Conservation (phyloP, 2,797 vertebrate species). For the Botia kubotai region DNA sequence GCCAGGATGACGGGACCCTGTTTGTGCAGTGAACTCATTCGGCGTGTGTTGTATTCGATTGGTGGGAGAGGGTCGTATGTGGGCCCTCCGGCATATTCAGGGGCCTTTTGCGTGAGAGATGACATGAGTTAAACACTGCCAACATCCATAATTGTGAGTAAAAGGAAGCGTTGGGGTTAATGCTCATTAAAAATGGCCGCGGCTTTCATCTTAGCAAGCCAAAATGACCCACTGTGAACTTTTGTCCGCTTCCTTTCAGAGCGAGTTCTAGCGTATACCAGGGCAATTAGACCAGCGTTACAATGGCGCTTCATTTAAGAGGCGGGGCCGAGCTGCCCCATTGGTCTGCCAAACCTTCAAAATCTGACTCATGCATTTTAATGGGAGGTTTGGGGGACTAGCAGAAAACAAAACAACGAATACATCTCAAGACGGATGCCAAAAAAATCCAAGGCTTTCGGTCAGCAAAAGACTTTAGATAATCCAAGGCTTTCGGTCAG, state of each 20-base stretch:
- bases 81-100: constrained; percentile 46
- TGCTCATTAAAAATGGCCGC: constrained; percentile 82
- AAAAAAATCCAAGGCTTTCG: constrained; percentile 76
- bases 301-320: constrained; percentile 72
- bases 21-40: constrained; percentile 73
- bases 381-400: constrained; percentile 67
- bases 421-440: constrained; percentile 15
- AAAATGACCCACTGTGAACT: constrained; percentile 81
- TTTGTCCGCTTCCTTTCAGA: constrained; percentile 82
- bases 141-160: constrained; percentile 73
- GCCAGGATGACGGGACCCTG: constrained; percentile 70
- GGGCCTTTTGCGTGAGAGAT: constrained; percentile 44
- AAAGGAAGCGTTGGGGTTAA: constrained; percentile 80
- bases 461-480: constrained; percentile 73
- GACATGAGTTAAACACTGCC: constrained; percentile 68
- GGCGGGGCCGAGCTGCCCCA: constrained; percentile 69
- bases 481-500: constrained; percentile 71
- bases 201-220: constrained; percentile 79
- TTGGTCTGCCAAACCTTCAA: constrained; percentile 69
- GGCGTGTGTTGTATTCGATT: constrained; percentile 44
- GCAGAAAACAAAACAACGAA: constrained; percentile 2
- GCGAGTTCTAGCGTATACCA: constrained; percentile 73
- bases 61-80: constrained; percentile 41
- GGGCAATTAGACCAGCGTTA: constrained; percentile 78
- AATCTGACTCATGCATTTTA: constrained; percentile 79